Base-by-base conservation (phyloP, 2,888 invertebrate species). In the Cynaeus angustus region DNA sequence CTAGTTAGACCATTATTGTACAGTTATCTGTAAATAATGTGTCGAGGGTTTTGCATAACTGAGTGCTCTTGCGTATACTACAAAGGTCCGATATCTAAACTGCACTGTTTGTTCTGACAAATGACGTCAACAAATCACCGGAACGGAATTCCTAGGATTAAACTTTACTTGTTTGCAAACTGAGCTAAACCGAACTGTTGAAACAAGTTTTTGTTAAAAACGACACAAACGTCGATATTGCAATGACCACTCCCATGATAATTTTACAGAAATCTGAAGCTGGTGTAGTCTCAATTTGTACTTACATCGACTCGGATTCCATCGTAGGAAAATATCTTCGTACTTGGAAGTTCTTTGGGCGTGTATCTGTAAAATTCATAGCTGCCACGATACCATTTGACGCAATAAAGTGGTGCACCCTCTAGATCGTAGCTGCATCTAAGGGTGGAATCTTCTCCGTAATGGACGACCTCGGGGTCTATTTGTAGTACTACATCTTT, bases 301-400 rank as follows among this genome's bases (percentile, higher is more conserved):
- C 94, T 93, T 83, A 95, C 95, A 85, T 95, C 94, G 64, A 95
- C 92, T 79, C 90, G 88, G 74, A 95, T 91, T 73, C 94, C 94
- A 6, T 90, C 88, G 75, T 92, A 87, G 50, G 90, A 89, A 85
- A 95, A 95, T 68, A 90, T 90, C 84, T 92, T 93, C 3, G 89
- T 91, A 59, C 89, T 88, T 3, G 93, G 93, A 21, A 86, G 86
- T 78, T 94, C 94, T 80, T 89, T 89, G 0, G 95, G 95, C 7
- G 93, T 91, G 81, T 89, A 94, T 78, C 95, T 67, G 86, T 94
- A 95, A 86, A 95, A 95, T 86, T 95, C 95, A 79, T 91, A 89
- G 81, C 87, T 90, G 8, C 95, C 95, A 59, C 94, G 88, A 85
- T 94, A 95, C 92, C 94, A 95, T 86, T 95, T 94, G 71, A 95